A percentile compares a stretch with the other conserved stretches of the same genome.
Evolutionary conservation across 2,888 invertebrate species (phyloP).

Genomic region (Saturnia pavonia): DNA sequence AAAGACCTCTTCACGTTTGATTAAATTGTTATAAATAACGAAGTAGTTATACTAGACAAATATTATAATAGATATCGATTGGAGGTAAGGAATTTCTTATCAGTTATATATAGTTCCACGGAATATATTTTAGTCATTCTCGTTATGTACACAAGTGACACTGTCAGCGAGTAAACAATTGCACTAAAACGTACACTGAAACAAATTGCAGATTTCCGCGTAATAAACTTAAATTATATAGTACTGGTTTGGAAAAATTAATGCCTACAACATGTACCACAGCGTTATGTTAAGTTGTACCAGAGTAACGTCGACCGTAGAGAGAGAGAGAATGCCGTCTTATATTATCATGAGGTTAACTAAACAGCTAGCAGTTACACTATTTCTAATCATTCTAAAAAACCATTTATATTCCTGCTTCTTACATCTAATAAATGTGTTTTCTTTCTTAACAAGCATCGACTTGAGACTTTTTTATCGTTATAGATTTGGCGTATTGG

Average conservation of each 20-base stretch:
- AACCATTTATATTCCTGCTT: no score
- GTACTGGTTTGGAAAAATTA: neutral
- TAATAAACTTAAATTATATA: neutral
- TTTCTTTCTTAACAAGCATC: no score
- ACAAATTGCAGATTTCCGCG: neutral
- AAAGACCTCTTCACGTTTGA: no score
- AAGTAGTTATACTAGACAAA: no score
- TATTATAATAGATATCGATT: neutral
- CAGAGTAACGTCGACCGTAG: neutral
- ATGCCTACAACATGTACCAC: neutral
- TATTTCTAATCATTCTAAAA: no score
- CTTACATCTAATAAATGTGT: no score
- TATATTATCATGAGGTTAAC: no score
- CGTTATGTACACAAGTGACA: neutral
- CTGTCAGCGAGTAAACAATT: neutral
- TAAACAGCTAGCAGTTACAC: no score
- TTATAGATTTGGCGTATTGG: no score
- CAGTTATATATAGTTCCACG: neutral
- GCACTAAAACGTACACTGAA: neutral
- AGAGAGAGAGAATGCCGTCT: neutral
- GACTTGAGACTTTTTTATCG: no score
- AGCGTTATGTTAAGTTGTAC: no score
- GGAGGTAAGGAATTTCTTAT: neutral
- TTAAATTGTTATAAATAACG: no score
- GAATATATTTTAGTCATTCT: neutral